Evolutionary conservation across 2,797 vertebrate genomes (phyloP).

Genomic region (Semaprochilodus insignis): DNA sequence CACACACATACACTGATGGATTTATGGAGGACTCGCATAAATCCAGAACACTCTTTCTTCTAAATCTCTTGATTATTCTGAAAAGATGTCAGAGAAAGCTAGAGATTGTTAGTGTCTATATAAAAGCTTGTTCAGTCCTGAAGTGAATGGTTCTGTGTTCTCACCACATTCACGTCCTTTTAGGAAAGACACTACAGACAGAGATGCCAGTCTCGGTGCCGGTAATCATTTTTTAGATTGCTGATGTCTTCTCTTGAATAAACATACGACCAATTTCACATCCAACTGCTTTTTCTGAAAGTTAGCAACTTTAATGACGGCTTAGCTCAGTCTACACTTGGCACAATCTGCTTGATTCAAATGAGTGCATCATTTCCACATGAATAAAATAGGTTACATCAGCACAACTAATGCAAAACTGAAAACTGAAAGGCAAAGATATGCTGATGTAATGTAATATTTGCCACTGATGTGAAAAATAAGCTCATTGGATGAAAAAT

Average conservation of each 20-base stretch:
- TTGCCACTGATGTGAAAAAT: neutral
- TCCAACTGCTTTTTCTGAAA: too few species aligned
- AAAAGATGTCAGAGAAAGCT: neutral
- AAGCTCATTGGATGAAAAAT: too few species aligned
- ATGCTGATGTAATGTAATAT: neutral
- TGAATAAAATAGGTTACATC: neutral
- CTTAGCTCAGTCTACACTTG: too few species aligned
- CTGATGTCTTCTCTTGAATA: too few species aligned
- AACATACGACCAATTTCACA: too few species aligned
- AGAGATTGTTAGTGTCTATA: neutral
- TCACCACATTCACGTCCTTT: constrained; percentile 4
- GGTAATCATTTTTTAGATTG: too few species aligned
- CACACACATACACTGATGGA: neutral
- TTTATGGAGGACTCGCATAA: neutral
- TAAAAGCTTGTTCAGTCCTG: neutral
- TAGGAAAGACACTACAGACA: neutral
- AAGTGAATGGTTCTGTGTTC: neutral
- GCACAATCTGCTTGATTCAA: neutral
- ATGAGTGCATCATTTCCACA: neutral
- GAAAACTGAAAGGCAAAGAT: neutral
- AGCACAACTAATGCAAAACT: neutral
- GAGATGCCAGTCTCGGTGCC: too few species aligned
- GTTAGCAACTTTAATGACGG: too few species aligned
- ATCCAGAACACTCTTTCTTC: neutral
- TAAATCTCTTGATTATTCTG: neutral